A percentile compares a stretch with the other conserved stretches of the same genome.
Evolutionary conservation across 2,797 vertebrate genomes (phyloP).

Genomic region (Stomatorhinus walkeri): DNA sequence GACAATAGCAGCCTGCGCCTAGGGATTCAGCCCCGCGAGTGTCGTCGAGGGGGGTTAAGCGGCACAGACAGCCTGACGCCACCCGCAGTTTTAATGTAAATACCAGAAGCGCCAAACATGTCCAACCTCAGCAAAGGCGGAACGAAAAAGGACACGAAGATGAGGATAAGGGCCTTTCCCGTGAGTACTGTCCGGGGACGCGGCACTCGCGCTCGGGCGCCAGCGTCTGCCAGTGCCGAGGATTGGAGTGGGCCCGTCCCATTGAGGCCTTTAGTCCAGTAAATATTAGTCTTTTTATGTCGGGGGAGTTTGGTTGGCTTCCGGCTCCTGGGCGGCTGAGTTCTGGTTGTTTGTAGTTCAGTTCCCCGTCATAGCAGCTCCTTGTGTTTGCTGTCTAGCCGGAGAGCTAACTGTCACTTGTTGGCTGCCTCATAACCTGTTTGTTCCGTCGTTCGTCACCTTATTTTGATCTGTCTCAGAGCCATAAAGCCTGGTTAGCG

Average conservation of each 20-base stretch:
- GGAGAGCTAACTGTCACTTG: conserved; percentile 5
- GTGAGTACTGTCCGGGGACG: conserved; percentile 66
- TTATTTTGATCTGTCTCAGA: neutral
- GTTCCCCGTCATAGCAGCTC: neutral
- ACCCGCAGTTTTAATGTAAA: conserved; percentile 64
- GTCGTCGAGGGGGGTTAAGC: conserved; percentile 53
- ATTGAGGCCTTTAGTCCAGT: conserved; percentile 13
- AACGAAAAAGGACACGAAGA: conserved; percentile 98
- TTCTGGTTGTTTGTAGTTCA: conserved; percentile 22
- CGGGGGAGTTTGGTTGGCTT: neutral
- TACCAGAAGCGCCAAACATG: conserved; percentile 71
- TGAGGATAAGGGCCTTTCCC: conserved; percentile 98
- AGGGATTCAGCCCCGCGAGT: conserved; percentile 51
- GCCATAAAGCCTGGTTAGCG: neutral
- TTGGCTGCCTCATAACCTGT: neutral
- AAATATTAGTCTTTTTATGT: conserved; percentile 16
- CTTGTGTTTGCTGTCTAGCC: neutral
- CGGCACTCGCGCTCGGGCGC: conserved; percentile 33
- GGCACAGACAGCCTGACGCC: conserved; percentile 35
- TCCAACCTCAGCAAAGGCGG: conserved; percentile 96
- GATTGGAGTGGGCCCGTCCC: conserved; percentile 23
- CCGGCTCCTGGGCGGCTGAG: conserved; percentile 21
- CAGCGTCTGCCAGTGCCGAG: conserved; percentile 50
- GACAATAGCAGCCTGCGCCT: conserved; percentile 63
- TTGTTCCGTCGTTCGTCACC: neutral